A percentile compares a stretch with the other conserved stretches of the same genome.
Conservation (phyloP, 92 coral and sea anemone genomes). For the Palythoa caribaeorum region DNA sequence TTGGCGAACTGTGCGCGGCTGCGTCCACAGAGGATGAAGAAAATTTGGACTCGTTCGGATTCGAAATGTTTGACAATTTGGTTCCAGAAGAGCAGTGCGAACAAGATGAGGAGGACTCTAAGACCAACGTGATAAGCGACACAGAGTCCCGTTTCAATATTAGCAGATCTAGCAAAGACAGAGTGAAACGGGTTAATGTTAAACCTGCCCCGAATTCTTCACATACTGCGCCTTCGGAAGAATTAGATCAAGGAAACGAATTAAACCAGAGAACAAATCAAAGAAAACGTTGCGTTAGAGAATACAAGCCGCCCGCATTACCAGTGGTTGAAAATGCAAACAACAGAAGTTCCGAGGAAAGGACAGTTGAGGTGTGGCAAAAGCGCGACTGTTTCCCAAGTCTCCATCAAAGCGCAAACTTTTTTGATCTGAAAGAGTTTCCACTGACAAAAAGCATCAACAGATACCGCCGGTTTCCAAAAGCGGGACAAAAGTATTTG, state of each 20-base stretch:
- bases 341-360: slow-evolving; percentile 5
- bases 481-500: slow-evolving; percentile 20
- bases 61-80: slow-evolving; percentile 16
- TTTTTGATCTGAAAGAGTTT: background rate
- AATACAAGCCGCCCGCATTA: background rate
- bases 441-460: background rate
- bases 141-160: slow-evolving; percentile 3
- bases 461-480: slow-evolving; percentile 33
- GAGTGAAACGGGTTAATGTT: slow-evolving; percentile 5
- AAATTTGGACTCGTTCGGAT: background rate
- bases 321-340: background rate
- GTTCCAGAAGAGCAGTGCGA: slow-evolving; percentile 37
- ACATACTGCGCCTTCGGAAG: background rate
- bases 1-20: slow-evolving; percentile 46
- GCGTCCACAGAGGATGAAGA: slow-evolving; percentile 28
- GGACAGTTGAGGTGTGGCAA: background rate
- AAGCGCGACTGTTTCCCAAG: background rate
- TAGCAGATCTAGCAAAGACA: slow-evolving; percentile 23
- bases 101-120: slow-evolving; percentile 8
- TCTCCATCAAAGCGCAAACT: slow-evolving; percentile 8
- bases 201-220: background rate
- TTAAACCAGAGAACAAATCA: background rate
- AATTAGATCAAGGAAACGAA: background rate
- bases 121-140: background rate
- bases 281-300: background rate